Evolutionary conservation across 1,140 invertebrate species (phyloP).

Genomic region (Eciton burchellii): DNA sequence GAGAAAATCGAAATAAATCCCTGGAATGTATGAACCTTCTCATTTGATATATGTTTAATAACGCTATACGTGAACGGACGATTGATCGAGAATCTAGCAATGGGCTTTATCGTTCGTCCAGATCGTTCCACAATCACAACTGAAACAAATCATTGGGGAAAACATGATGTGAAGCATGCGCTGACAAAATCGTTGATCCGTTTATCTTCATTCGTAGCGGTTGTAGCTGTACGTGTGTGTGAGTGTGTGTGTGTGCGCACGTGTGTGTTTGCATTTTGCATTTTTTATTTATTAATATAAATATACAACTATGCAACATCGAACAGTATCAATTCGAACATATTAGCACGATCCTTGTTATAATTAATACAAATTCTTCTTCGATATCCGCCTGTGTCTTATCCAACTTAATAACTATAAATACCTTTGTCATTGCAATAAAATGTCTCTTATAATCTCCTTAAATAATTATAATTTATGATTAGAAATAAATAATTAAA

Average conservation of each 20-base stretch:
- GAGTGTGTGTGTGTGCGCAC: no score
- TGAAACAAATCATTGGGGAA: constrained; percentile 18
- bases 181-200: neutral
- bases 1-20: neutral
- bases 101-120: neutral
- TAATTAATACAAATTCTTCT: neutral
- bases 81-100: constrained; percentile 10
- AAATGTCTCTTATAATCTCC: neutral
- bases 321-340: neutral
- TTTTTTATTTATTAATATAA: neutral
- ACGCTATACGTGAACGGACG: neutral
- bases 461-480: no score
- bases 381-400: neutral
- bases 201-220: neutral
- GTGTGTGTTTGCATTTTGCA: no score
- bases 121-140: neutral
- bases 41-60: constrained; percentile 6
- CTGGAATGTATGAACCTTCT: neutral
- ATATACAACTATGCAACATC: neutral
- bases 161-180: constrained; percentile 9
- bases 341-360: neutral
- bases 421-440: neutral
- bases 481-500: constrained; percentile 9
- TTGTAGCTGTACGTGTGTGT: no score
- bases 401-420: neutral